Base-by-base conservation (phyloP, 2,113 vertebrate genomes). In the Bombycilla garrulus region DNA sequence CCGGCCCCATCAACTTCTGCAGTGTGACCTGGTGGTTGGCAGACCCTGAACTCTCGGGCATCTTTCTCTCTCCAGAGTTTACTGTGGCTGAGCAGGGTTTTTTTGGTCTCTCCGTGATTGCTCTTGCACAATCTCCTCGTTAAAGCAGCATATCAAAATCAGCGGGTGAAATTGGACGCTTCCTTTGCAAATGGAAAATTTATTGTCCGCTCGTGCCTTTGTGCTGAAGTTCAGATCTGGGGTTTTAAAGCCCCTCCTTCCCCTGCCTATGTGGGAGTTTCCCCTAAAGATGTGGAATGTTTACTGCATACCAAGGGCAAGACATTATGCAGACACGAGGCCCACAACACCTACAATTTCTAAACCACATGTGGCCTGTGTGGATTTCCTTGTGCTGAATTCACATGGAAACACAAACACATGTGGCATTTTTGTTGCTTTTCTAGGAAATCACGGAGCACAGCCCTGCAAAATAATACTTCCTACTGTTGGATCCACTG, bases 281-380 rank as follows among this genome's bases (percentile, higher is more conserved):
- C 92, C 91, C 93, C 83, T 94, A 81, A 96, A 95, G 95, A 93
- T 91, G 93, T 89, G 92, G 96, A 96, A 97, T 96, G 92, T 96
- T 96, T 95, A 89, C 92, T 94, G 95, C 95, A 96, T 96, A 93
- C 95, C 95, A 92, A 86, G 3, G 24, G 90, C 88, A 93, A 85
- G 95, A 96, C 73, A 95, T 96, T 96, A 94, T 93, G 96, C 95
- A 95, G 94, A 86, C 94, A 67, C 1, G 31, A 88, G 85, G 79
- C 82, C 78, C 90, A 11, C 72, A 91, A 96, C 96, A 96, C 96
- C 96, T 97, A 96, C 95, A 81, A 93, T 96, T 97, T 96, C 92
- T 92, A 82, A 94, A 97, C 96, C 73, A 47, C 93, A 92, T 91
- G 91, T 88, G 93, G 95, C 90, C 85, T 88, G 80, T 92, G 90